Evolutionary conservation across 1,140 invertebrate genomes (phyloP).

Genomic region (Plutomurus gul): DNA sequence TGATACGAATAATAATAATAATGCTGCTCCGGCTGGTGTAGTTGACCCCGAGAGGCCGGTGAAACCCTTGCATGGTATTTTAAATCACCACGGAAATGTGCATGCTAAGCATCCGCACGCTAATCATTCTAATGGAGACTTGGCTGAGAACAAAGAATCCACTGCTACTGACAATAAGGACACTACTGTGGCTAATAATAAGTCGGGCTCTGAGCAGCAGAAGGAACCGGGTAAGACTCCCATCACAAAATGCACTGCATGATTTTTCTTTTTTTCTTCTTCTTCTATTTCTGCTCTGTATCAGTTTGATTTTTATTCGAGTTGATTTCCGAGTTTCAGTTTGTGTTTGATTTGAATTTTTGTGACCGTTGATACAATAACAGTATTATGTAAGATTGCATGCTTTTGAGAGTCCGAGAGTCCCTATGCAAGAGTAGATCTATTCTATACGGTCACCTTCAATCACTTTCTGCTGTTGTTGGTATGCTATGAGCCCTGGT

Average conservation of each 20-base stretch:
- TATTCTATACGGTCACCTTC: too few relatives aligned
- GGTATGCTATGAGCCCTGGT: too few relatives aligned
- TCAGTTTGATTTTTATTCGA: background rate
- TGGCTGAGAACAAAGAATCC: background rate
- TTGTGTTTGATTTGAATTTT: too few relatives aligned
- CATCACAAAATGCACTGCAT: background rate
- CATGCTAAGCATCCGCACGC: slow-evolving; percentile 20
- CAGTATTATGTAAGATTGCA: too few relatives aligned
- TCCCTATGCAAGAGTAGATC: too few relatives aligned
- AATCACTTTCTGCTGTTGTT: too few relatives aligned
- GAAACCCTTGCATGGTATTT: slow-evolving; percentile 47
- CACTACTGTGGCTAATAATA: background rate
- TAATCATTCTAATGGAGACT: slow-evolving; percentile 31
- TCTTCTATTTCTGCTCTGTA: background rate
- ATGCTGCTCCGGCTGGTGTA: slow-evolving; percentile 45
- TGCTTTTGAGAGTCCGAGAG: too few relatives aligned
- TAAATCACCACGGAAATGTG: slow-evolving; percentile 32
- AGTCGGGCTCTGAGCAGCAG: background rate
- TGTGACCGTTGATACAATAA: too few relatives aligned
- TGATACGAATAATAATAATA: slow-evolving; percentile 45
- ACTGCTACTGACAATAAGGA: slow-evolving; percentile 29
- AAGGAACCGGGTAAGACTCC: slow-evolving; percentile 41
- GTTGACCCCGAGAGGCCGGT: slow-evolving; percentile 7
- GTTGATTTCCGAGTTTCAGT: too few relatives aligned
- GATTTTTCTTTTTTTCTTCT: background rate